These are phyloP conservation scores for Morinoia aosen DNA, from an alignment of 2,888 invertebrate genomes.

Conservation along the genomic window DNA sequence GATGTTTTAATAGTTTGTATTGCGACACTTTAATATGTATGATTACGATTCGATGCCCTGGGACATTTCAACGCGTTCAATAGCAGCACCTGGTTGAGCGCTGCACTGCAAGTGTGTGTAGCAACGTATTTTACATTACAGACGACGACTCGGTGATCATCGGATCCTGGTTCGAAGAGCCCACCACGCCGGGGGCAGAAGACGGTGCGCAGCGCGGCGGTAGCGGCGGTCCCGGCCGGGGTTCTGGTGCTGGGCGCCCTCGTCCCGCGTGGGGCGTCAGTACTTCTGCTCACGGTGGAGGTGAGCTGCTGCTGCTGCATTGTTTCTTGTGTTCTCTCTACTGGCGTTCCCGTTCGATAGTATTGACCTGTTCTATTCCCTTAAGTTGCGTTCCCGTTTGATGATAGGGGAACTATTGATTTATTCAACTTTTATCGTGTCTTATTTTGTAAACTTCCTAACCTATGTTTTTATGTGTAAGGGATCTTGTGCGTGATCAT, in stretches of 20 bases:
- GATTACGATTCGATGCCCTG: background rate
- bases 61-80: background rate
- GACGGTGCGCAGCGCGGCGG: conserved; percentile 54
- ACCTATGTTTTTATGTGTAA: too few relatives aligned
- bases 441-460: too few relatives aligned
- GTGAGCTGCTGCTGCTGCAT: background rate
- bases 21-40: background rate
- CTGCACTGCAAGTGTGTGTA: background rate
- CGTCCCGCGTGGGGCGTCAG: conserved; percentile 25
- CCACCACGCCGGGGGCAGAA: conserved; percentile 65
- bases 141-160: conserved; percentile 68
- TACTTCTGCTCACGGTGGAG: background rate
- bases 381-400: too few relatives aligned
- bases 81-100: background rate
- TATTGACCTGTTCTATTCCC: too few relatives aligned
- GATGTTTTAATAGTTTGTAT: too few relatives aligned
- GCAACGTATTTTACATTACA: background rate
- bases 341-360: too few relatives aligned
- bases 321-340: background rate
- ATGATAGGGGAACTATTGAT: too few relatives aligned
- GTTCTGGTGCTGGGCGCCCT: background rate
- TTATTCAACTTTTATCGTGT: too few relatives aligned
- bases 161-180: conserved; percentile 67
- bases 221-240: background rate
- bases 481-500: too few relatives aligned